These are phyloP conservation scores for Chiloscyllium plagiosum DNA, from an alignment of 2,113 vertebrate species.

Conservation along the genomic window DNA sequence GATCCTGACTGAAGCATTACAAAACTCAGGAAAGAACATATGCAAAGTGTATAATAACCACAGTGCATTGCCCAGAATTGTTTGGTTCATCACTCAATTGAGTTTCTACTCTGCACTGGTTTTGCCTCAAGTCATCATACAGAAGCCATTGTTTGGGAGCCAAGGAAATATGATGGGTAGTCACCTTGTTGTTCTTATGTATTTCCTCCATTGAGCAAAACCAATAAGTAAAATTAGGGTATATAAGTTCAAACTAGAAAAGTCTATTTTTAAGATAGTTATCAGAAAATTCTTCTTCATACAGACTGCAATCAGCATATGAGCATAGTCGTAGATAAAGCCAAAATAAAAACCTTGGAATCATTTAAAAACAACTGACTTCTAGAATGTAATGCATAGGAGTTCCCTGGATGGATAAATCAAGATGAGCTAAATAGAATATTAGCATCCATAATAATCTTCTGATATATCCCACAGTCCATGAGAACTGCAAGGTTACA, in stretches of 20 bases:
- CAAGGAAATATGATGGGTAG: neutral
- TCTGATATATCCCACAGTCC: neutral
- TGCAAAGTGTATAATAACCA: neutral
- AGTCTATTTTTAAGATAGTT: neutral
- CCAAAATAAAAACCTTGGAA: neutral
- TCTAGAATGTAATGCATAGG: neutral
- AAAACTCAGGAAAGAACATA: neutral
- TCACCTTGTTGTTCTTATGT: neutral
- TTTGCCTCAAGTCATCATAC: neutral
- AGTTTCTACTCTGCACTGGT: neutral
- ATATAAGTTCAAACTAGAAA: neutral
- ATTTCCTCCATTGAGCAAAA: neutral
- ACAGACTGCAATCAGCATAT: neutral
- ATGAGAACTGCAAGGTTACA: no score
- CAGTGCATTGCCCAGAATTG: neutral
- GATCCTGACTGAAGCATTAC: neutral
- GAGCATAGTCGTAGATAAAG: neutral
- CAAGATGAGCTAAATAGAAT: neutral
- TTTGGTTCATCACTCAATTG: neutral
- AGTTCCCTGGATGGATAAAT: neutral
- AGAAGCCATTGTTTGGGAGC: neutral
- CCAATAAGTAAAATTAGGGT: neutral
- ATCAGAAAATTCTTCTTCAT: neutral
- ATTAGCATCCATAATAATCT: neutral
- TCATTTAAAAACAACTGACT: neutral